A percentile compares a stretch with the other conserved stretches of the same genome.
Conservation (phyloP, 2,888 invertebrate genomes). For the Microdon myrmicae region DNA sequence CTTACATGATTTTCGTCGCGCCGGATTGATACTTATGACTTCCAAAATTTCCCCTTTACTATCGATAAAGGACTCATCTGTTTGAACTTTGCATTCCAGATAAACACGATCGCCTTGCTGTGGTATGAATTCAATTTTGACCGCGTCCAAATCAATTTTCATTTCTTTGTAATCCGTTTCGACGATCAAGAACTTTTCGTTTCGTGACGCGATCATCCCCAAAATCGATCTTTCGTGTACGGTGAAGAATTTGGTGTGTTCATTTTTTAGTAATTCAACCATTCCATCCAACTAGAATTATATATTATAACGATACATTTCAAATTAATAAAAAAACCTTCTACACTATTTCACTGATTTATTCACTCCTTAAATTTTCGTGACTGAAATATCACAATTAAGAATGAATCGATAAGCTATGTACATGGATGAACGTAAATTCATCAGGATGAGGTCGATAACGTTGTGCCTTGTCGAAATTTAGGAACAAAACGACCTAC, state of each 20-base stretch:
- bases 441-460: too few relatives aligned
- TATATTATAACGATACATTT: too few relatives aligned
- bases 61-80: slow-evolving; percentile 70
- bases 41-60: slow-evolving; percentile 71
- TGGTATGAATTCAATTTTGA: slow-evolving; percentile 74
- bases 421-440: too few relatives aligned
- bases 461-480: too few relatives aligned
- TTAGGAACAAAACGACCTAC: too few relatives aligned
- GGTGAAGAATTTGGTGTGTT: slow-evolving; percentile 58
- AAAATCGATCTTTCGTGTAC: slow-evolving; percentile 59
- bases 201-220: slow-evolving; percentile 56
- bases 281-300: slow-evolving; percentile 54
- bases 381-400: too few relatives aligned
- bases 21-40: slow-evolving; percentile 71
- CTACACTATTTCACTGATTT: too few relatives aligned
- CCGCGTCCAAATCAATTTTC: slow-evolving; percentile 72
- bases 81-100: slow-evolving; percentile 72
- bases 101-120: slow-evolving; percentile 77
- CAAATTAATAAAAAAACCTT: too few relatives aligned
- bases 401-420: too few relatives aligned
- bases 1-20: slow-evolving; percentile 69
- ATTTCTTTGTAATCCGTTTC: slow-evolving; percentile 69
- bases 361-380: too few relatives aligned
- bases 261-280: slow-evolving; percentile 52
- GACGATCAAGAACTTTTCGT: slow-evolving; percentile 57